Evolutionary conservation across 2,888 invertebrate species (phyloP).

Genomic region (Lochmaea capreae): DNA sequence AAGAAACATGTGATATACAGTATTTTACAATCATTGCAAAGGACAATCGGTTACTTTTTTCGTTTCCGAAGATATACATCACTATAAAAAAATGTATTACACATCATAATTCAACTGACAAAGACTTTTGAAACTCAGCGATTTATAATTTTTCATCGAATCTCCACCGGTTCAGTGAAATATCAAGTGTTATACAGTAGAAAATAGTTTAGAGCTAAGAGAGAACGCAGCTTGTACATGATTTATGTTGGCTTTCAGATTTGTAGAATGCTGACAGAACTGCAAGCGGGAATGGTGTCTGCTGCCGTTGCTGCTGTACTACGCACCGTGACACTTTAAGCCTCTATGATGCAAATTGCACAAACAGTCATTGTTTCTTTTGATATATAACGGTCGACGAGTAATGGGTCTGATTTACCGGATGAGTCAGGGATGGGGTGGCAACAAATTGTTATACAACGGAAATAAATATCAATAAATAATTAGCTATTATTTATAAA

Average conservation of each 20-base stretch:
- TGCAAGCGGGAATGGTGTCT: constrained; percentile 24
- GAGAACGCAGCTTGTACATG: constrained; percentile 36
- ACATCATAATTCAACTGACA: neutral
- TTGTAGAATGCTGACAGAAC: constrained; percentile 36
- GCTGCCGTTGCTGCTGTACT: constrained; percentile 16
- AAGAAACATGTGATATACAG: neutral
- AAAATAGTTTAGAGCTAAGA: constrained; percentile 22
- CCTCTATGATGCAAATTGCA: constrained; percentile 32
- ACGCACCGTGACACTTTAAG: constrained; percentile 34
- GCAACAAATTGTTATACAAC: neutral
- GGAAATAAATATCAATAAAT: constrained; percentile 21
- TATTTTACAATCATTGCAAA: too few relatives aligned
- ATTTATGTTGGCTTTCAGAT: constrained; percentile 37
- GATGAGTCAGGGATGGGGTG: neutral
- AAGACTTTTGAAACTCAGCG: neutral
- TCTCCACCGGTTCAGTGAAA: constrained; percentile 19
- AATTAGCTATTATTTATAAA: neutral
- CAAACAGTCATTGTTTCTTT: constrained; percentile 31
- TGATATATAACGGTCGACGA: constrained; percentile 20
- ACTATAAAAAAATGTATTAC: neutral
- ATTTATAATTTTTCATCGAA: neutral
- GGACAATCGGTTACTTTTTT: too few relatives aligned
- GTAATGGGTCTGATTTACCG: constrained; percentile 10
- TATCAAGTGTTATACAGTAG: constrained; percentile 26
- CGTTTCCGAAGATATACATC: neutral